phyloP scores from a whole-genome alignment of 2,113 vertebrate species.

The Salvator merianae region DNA sequence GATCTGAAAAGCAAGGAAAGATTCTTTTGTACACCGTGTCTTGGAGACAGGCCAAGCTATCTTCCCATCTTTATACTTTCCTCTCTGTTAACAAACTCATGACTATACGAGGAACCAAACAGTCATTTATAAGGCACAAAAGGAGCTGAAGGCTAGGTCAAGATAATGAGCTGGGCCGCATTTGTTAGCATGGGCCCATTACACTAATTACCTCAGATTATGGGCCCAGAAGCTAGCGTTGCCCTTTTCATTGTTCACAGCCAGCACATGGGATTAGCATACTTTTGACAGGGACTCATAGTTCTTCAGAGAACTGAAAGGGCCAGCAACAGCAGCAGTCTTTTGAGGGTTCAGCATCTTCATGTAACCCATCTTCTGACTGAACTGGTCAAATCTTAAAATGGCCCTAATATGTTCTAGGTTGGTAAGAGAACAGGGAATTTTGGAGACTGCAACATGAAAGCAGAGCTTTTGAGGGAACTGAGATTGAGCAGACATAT shows the following conservation, averaged over 20 bases:
- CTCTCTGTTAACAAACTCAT: slow-evolving; percentile 50
- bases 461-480: background rate
- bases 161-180: background rate
- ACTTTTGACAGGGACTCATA: background rate
- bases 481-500: background rate
- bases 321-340: background rate
- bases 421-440: background rate
- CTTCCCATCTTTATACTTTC: slow-evolving; percentile 54
- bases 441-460: background rate
- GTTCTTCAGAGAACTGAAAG: background rate
- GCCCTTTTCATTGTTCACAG: background rate
- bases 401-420: background rate
- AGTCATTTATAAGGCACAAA: slow-evolving; percentile 22
- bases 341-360: background rate
- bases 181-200: slow-evolving; percentile 10
- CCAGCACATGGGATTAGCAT: background rate
- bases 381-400: background rate
- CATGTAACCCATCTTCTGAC: background rate
- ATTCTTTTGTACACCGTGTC: slow-evolving; percentile 34
- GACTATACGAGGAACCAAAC: slow-evolving; percentile 9
- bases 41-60: slow-evolving; percentile 59
- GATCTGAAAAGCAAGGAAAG: slow-evolving; percentile 34
- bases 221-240: background rate
- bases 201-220: slow-evolving; percentile 57
- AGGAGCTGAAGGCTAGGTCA: slow-evolving; percentile 38